A percentile compares a stretch with the other conserved stretches of the same genome.
Evolutionary conservation across 64 coral and sea anemone species (phyloP).

Genomic region (Porites lutea): DNA sequence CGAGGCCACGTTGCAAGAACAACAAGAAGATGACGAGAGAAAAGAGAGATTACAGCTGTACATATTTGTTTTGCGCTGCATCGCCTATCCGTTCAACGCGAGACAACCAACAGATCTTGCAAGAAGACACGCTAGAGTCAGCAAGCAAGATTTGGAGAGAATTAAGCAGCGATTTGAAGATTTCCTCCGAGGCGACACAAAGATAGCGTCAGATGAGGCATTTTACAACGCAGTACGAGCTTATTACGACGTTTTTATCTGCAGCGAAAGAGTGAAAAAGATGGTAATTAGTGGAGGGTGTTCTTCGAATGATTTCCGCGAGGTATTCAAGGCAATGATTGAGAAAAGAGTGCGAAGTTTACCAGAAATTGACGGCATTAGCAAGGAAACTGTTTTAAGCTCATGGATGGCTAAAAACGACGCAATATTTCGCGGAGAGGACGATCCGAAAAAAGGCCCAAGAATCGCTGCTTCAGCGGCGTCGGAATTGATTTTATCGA

Average conservation of each 20-base stretch:
- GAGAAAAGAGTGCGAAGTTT: constrained; percentile 90
- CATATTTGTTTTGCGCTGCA: constrained; percentile 93
- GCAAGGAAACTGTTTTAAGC: constrained; percentile 92
- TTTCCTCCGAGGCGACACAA: constrained; percentile 83
- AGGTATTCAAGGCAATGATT: constrained; percentile 95
- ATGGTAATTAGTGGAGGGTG: constrained; percentile 90
- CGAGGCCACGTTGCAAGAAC: constrained; percentile 64
- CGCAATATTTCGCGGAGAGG: constrained; percentile 95
- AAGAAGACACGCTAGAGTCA: constrained; percentile 84
- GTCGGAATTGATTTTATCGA: constrained; percentile 92
- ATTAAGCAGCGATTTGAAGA: constrained; percentile 88
- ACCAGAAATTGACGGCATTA: constrained; percentile 87
- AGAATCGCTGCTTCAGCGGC: constrained; percentile 69
- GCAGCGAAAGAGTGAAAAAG: constrained; percentile 90
- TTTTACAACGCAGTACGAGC: constrained; percentile 85
- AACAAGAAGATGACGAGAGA: constrained; percentile 82
- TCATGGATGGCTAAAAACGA: constrained; percentile 98
- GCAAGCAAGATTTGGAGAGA: constrained; percentile 71
- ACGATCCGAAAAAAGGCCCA: constrained; percentile 74
- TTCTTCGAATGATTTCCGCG: constrained; percentile 92
- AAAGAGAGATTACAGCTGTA: constrained; percentile 88
- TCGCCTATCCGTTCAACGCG: constrained; percentile 93
- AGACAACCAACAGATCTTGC: constrained; percentile 96
- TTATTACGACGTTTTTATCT: constrained; percentile 92
- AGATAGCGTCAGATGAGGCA: constrained; percentile 88